Conservation (phyloP, 2,888 invertebrate genomes). For the Torymus tubicola region DNA sequence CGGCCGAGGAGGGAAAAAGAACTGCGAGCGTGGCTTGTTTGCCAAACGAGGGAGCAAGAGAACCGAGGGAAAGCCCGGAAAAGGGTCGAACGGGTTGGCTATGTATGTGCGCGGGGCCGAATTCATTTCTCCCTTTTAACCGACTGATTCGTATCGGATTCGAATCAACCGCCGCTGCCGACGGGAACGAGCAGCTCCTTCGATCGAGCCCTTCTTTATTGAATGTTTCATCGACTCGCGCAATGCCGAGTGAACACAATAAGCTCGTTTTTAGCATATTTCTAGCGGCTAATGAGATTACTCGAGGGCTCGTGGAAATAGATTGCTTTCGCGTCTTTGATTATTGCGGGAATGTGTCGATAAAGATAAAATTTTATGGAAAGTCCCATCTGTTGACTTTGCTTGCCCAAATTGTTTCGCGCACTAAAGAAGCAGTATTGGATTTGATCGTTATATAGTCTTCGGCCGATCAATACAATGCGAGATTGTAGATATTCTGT, state of each 20-base stretch:
- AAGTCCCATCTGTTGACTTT: too few species aligned
- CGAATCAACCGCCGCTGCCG: conserved; percentile 35
- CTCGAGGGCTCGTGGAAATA: background rate
- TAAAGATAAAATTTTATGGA: too few species aligned
- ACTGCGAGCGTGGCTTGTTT: too few species aligned
- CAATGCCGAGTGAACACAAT: background rate
- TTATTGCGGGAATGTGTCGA: too few species aligned
- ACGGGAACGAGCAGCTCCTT: conserved; percentile 11
- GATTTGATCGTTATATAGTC: too few species aligned
- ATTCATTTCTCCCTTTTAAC: conserved; percentile 52
- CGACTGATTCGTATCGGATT: conserved; percentile 50
- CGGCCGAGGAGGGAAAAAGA: conserved; percentile 62
- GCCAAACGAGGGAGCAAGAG: conserved; percentile 58
- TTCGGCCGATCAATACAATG: too few species aligned
- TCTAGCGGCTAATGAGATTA: conserved; percentile 31
- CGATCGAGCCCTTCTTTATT: conserved; percentile 37
- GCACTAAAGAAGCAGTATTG: too few species aligned
- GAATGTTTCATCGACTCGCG: conserved; percentile 25
- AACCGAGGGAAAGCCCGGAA: conserved; percentile 63
- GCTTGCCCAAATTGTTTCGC: too few species aligned
- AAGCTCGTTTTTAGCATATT: conserved; percentile 39
- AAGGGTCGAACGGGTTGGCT: conserved; percentile 66
- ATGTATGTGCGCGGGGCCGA: background rate
- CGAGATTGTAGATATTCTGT: too few species aligned
- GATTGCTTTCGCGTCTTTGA: too few species aligned